A percentile compares a stretch with the other conserved stretches of the same genome.
These are phyloP conservation scores for Phortica variegata DNA, from an alignment of 1,140 invertebrate species.

Conservation along the genomic window DNA sequence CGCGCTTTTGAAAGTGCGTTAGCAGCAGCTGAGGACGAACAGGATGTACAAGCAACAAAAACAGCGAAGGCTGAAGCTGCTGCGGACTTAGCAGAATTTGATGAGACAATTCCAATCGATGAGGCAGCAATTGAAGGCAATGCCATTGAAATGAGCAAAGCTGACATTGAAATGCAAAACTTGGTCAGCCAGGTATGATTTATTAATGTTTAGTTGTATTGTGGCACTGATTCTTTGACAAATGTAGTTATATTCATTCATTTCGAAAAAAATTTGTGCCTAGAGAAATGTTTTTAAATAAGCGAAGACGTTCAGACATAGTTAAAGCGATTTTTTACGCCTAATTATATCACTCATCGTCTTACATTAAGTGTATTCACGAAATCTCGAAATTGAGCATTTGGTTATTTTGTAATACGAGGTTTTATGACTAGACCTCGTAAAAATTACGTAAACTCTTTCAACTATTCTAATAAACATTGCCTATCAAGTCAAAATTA, in stretches of 20 bases:
- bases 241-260: neutral
- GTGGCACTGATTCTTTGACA: too few species aligned
- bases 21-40: constrained; percentile 91
- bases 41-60: constrained; percentile 87
- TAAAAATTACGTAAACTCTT: too few species aligned
- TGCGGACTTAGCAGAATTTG: constrained; percentile 93
- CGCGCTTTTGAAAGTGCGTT: constrained; percentile 80
- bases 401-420: too few species aligned
- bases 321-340: constrained; percentile 43
- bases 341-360: constrained; percentile 57
- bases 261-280: constrained; percentile 24
- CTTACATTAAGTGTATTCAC: constrained; percentile 23
- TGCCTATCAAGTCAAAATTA: too few species aligned
- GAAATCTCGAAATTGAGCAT: neutral
- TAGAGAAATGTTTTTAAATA: constrained; percentile 23
- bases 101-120: constrained; percentile 92
- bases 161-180: constrained; percentile 79
- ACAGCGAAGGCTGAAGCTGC: constrained; percentile 90
- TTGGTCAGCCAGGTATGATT: constrained; percentile 76
- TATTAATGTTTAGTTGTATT: neutral
- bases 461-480: too few species aligned
- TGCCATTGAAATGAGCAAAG: constrained; percentile 71
- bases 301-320: constrained; percentile 48
- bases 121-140: constrained; percentile 64
- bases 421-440: too few species aligned